Percentiles rank a stretch among this genome's conserved stretches.
These are phyloP conservation scores for Epicampocera succincta DNA, from an alignment of 2,888 invertebrate genomes.

Conservation along the genomic window DNA sequence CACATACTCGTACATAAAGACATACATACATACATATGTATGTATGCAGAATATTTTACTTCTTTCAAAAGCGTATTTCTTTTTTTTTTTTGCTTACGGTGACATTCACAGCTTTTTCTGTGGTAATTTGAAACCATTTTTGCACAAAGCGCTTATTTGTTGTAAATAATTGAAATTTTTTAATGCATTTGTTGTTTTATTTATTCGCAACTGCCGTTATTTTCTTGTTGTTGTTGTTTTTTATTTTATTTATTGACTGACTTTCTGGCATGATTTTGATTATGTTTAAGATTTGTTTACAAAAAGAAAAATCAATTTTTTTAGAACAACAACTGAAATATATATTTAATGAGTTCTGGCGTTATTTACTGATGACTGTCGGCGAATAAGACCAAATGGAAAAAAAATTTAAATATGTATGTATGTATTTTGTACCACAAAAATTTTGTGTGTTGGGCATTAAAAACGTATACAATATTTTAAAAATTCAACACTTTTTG, in stretches of 20 bases:
- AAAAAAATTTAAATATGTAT: too few species aligned
- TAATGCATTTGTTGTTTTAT: conserved; percentile 7
- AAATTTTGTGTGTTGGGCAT: too few species aligned
- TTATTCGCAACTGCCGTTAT: neutral
- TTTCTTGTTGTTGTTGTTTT: conserved; percentile 7
- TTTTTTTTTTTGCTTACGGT: neutral
- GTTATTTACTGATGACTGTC: too few species aligned
- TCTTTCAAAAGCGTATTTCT: neutral
- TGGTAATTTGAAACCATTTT: conserved; percentile 54
- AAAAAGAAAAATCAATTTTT: conserved; percentile 10
- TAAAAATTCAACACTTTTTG: too few species aligned
- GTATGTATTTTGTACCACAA: too few species aligned
- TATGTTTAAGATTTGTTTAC: conserved; percentile 46
- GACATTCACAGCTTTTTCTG: conserved; percentile 11
- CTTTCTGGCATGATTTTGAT: conserved; percentile 51
- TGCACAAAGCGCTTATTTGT: conserved; percentile 12
- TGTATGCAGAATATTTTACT: neutral
- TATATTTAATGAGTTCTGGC: too few species aligned
- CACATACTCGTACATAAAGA: too few species aligned
- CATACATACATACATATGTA: too few species aligned
- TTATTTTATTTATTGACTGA: conserved; percentile 23
- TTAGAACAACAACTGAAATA: too few species aligned
- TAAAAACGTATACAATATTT: too few species aligned
- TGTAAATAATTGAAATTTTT: conserved; percentile 25
- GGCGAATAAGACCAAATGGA: too few species aligned